Evolutionary conservation across 2,113 vertebrate species (phyloP), one percentile per base, ranked within the genome.

Genomic region (Nesogale talazaci): DNA sequence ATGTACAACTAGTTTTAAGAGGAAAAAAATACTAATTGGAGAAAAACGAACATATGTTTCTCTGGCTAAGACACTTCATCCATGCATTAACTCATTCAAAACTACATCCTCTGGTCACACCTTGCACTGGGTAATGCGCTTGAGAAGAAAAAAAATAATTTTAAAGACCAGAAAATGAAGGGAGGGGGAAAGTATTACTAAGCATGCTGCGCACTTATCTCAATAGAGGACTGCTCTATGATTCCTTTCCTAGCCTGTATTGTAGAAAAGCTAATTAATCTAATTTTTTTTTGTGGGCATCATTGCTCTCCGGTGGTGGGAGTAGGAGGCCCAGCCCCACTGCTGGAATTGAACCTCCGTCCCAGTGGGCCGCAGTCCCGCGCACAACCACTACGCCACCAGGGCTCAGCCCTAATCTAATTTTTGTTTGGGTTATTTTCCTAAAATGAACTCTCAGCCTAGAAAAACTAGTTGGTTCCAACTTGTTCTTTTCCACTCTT

Each of bases 281-380:
- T 84, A 40, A 87, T 84, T 57, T 59, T 70, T 27, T 25, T 86
- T 80, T 79, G 70, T n/a, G n/a, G n/a, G n/a, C n/a, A n/a, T n/a
- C n/a, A n/a, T n/a, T n/a, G n/a, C n/a, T n/a, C n/a, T n/a, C n/a
- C n/a, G n/a, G n/a, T n/a, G n/a, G n/a, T n/a, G n/a, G n/a, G n/a
- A n/a, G n/a, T n/a, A n/a, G n/a, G n/a, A n/a, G n/a, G n/a, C n/a
- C n/a, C n/a, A n/a, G n/a, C n/a, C n/a, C n/a, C n/a, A n/a, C n/a
- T n/a, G n/a, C n/a, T n/a, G n/a, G n/a, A n/a, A n/a, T n/a, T n/a
- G n/a, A n/a, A n/a, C n/a, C n/a, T n/a, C n/a, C n/a, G n/a, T n/a
- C n/a, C n/a, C n/a, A n/a, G n/a, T n/a, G n/a, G n/a, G n/a, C n/a
- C n/a, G n/a, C n/a, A n/a, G n/a, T n/a, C n/a, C n/a, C n/a, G n/a